A percentile compares a stretch with the other conserved stretches of the same genome.
phyloP scores from a whole-genome alignment of 2,797 vertebrate species.

The Siniperca scherzeri region DNA sequence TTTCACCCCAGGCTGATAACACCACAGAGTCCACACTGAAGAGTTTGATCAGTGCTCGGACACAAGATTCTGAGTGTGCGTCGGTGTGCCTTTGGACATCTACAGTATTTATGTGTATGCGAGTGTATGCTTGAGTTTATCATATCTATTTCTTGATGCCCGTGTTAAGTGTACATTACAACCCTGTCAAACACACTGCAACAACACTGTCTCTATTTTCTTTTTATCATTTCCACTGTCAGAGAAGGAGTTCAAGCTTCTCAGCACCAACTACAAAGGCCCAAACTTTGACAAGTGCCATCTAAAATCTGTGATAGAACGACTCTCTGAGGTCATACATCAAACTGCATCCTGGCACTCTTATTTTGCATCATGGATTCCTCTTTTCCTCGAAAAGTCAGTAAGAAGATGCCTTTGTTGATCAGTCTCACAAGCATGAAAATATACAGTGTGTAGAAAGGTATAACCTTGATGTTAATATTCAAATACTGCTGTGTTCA shows the following conservation, averaged over 20 bases:
- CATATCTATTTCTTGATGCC: constrained; percentile 1
- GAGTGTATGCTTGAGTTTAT: constrained; percentile 16
- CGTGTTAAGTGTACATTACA: constrained; percentile 20
- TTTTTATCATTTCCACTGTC: background rate
- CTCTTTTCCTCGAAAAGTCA: constrained; percentile 33
- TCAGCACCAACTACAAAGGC: constrained; percentile 22
- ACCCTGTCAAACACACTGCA: background rate
- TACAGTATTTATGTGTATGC: background rate
- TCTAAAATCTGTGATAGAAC: constrained; percentile 32
- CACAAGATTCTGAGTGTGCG: constrained; percentile 10
- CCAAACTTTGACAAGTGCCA: constrained; percentile 44
- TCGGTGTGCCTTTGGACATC: background rate
- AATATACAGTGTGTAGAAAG: constrained; percentile 27
- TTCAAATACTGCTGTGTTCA: constrained; percentile 40
- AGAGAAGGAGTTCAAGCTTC: constrained; percentile 35
- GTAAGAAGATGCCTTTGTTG: constrained; percentile 39
- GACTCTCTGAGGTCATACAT: constrained; percentile 40
- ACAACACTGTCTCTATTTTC: background rate
- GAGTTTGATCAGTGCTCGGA: constrained; percentile 16
- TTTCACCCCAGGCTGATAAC: constrained; percentile 40
- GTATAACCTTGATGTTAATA: constrained; percentile 49
- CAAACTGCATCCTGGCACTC: constrained; percentile 49
- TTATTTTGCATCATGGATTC: constrained; percentile 52
- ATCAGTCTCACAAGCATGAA: constrained; percentile 12
- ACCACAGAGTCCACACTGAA: background rate